Percentiles rank a stretch among this genome's conserved stretches.
Conservation (phyloP, 1,140 invertebrate species). For the Reticulitermes speratus region DNA sequence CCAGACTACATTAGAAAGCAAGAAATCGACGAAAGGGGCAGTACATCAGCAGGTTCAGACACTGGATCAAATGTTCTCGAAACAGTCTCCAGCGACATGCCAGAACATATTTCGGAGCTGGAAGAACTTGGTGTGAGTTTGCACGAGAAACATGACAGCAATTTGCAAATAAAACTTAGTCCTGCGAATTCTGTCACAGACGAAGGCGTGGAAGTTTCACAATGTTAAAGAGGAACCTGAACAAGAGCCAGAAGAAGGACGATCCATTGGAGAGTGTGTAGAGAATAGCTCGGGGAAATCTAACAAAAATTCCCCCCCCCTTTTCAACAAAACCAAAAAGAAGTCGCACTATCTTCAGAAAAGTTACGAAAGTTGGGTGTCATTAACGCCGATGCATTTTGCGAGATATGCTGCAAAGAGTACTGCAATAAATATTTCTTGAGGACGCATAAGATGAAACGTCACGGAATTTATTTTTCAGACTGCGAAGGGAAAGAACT, state of each 20-base stretch:
- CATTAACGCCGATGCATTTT: conserved; percentile 85
- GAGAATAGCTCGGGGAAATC: not conserved
- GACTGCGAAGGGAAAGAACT: conserved; percentile 51
- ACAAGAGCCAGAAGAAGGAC: not conserved
- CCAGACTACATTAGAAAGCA: conserved; percentile 6
- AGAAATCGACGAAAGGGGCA: conserved; percentile 19
- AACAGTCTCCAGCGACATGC: not conserved
- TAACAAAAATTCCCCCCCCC: not conserved
- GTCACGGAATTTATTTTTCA: conserved; percentile 68
- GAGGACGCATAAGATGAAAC: conserved; percentile 84
- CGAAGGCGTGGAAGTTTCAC: not conserved
- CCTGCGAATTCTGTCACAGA: not conserved
- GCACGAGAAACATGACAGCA: not conserved
- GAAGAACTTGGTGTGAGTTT: not conserved
- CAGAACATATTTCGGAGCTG: not conserved
- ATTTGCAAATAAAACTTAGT: not conserved
- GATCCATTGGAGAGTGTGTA: not conserved
- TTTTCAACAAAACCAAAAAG: conserved; percentile 2
- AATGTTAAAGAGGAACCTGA: not conserved
- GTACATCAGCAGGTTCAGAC: conserved; percentile 17
- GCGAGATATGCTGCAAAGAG: conserved; percentile 92
- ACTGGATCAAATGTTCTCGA: not conserved
- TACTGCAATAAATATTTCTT: conserved; percentile 95
- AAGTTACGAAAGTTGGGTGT: conserved; percentile 73
- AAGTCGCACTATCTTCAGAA: conserved; percentile 47